phyloP scores from a whole-genome alignment of 2,113 vertebrate species.

The Chaetops frenatus region DNA sequence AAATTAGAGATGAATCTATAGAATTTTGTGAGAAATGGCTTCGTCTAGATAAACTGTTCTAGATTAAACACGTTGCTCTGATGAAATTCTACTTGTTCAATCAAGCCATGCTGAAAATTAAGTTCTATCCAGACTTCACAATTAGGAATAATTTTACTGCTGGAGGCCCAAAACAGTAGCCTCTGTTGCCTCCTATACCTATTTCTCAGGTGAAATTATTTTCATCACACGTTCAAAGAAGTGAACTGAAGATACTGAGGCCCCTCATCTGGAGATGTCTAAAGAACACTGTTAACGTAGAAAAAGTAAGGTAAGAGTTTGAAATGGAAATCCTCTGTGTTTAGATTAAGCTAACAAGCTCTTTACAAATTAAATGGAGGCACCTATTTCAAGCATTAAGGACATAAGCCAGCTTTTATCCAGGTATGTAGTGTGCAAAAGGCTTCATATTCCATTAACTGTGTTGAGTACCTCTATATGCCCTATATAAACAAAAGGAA shows the following conservation, averaged over 20 bases:
- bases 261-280: neutral
- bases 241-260: neutral
- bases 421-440: neutral
- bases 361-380: neutral
- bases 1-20: neutral
- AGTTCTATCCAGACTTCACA: neutral
- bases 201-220: neutral
- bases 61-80: neutral
- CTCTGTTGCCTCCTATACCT: neutral
- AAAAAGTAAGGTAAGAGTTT: neutral
- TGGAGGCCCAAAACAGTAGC: neutral
- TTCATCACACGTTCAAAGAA: neutral
- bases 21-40: neutral
- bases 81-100: neutral
- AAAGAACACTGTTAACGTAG: neutral
- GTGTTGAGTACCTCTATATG: neutral
- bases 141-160: neutral
- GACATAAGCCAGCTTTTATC: neutral
- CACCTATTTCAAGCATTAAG: neutral
- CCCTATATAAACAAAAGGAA: neutral
- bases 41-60: neutral
- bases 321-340: neutral
- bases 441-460: neutral
- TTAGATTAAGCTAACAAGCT: neutral
- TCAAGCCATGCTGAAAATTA: neutral